Conservation (phyloP, 2,113 vertebrate species). For the Formicarius rufipectus region DNA sequence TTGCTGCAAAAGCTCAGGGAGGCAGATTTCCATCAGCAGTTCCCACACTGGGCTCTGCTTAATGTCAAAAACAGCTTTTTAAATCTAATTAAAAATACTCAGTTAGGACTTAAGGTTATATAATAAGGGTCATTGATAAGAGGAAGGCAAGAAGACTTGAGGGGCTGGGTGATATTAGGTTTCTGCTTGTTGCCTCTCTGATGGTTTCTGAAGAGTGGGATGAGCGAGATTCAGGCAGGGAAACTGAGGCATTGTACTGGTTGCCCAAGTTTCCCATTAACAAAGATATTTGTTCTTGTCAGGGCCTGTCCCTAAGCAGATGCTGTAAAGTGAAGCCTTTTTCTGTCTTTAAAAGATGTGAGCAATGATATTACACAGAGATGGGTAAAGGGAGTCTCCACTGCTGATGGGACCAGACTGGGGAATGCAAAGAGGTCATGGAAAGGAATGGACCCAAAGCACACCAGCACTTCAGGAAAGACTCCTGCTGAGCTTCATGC, state of each 20-base stretch:
- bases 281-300: fast-evolving
- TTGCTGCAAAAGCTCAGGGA: not conserved
- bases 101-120: not conserved
- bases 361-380: fast-evolving
- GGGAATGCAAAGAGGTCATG: not conserved
- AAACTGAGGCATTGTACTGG: not conserved
- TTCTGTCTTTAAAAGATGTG: not conserved
- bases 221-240: not conserved
- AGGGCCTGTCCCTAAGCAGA: not conserved
- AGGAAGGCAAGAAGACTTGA: not conserved
- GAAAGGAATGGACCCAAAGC: not conserved
- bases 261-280: not conserved
- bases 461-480: not conserved
- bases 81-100: not conserved
- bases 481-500: not conserved
- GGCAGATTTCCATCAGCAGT: not conserved
- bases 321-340: not conserved
- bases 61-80: not conserved
- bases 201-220: not conserved
- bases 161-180: not conserved
- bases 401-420: not conserved
- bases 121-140: not conserved
- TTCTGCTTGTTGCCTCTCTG: not conserved
- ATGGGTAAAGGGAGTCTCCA: not conserved
- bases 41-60: not conserved